Evolutionary conservation across 2,113 vertebrate species (phyloP), one percentile per base, ranked within the genome.

Genomic region (human (Homo sapiens)): DNA sequence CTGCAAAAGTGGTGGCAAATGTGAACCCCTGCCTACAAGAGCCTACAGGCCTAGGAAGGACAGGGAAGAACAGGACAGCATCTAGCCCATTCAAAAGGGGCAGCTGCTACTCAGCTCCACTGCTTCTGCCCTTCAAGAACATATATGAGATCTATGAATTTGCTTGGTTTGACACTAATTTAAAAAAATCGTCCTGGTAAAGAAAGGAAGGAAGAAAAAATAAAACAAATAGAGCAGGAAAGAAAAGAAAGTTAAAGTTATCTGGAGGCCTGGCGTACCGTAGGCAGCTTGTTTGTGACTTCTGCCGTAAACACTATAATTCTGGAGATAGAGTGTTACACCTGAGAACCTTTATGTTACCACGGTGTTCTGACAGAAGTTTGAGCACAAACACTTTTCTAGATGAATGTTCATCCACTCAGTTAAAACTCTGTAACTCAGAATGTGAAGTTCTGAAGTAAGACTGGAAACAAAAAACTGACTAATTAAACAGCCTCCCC

Each of bases 401-500:
- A 76, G 68, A 89, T 83, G 93, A 89, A 90, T 96, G 93, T 95
- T 97, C 66, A 81, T 83, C 45, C 27, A 93, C 83, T 96, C 91
- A 79, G 2, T 94, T 93, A 89, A 93, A 97, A 93, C 82, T 92
- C 73, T 45, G 78, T 85, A 89, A 95, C 82, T 96, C 43, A 90
- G 89, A 95, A 93, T 73, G 70, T 55, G 57, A 96, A 90, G 84
- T 94, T 96, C 95, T 79, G n/a, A 93, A 93, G 22, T 83, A 78
- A 96, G 72, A 79, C 88, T 79, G 55, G 52, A 97, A 96, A 92
- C 95, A 90, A 95, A 93, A 96, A 97, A 57, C 64, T 64, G 82
- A 75, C 43, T 84, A 96, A 81, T 97, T 94, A 96, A 94, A 90
- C 61, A 93, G 23, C 43, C 61, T 96, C 79, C 94, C 72, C 85